A percentile compares a stretch with the other conserved stretches of the same genome.
Evolutionary conservation across 1,140 invertebrate genomes (phyloP).

Genomic region (Drosophila santomea): DNA sequence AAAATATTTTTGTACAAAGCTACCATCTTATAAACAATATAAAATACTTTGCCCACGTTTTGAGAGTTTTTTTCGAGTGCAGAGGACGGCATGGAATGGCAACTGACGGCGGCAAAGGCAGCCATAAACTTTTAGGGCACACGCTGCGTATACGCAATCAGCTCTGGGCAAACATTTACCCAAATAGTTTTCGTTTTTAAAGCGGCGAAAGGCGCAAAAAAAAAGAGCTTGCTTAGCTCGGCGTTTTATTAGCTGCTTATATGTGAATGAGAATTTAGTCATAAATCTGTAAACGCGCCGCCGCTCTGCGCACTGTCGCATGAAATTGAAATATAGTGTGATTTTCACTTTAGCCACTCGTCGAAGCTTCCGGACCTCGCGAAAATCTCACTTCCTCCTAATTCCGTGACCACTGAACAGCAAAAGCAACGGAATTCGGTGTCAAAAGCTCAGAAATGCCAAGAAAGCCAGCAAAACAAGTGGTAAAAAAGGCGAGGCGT

Average conservation of each 20-base stretch:
- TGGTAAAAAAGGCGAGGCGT: neutral
- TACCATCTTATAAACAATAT: neutral
- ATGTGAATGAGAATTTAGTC: conserved; percentile 81
- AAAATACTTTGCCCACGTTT: neutral
- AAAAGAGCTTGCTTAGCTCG: conserved; percentile 72
- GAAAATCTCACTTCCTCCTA: neutral
- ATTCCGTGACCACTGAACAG: conserved; percentile 12
- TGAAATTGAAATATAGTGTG: conserved; percentile 83
- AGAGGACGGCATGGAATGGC: conserved; percentile 16
- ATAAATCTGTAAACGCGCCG: conserved; percentile 74
- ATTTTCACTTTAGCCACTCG: conserved; percentile 74
- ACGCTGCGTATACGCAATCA: conserved; percentile 81
- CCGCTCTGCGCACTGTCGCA: conserved; percentile 72
- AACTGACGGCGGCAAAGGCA: conserved; percentile 55
- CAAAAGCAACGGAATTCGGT: conserved; percentile 62
- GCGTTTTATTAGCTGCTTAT: conserved; percentile 81
- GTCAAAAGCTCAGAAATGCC: conserved; percentile 63
- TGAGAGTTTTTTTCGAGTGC: conserved; percentile 1
- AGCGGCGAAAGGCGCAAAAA: conserved; percentile 28
- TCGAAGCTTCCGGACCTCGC: conserved; percentile 14
- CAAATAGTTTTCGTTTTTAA: conserved; percentile 78
- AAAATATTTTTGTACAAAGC: no score
- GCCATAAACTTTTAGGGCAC: conserved; percentile 65
- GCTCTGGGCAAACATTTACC: conserved; percentile 73
- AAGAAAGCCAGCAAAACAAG: conserved; percentile 39